Percentiles rank a stretch among this genome's conserved stretches.
These are phyloP conservation scores for Congeria kusceri DNA, from an alignment of 2,888 invertebrate species.

Conservation along the genomic window DNA sequence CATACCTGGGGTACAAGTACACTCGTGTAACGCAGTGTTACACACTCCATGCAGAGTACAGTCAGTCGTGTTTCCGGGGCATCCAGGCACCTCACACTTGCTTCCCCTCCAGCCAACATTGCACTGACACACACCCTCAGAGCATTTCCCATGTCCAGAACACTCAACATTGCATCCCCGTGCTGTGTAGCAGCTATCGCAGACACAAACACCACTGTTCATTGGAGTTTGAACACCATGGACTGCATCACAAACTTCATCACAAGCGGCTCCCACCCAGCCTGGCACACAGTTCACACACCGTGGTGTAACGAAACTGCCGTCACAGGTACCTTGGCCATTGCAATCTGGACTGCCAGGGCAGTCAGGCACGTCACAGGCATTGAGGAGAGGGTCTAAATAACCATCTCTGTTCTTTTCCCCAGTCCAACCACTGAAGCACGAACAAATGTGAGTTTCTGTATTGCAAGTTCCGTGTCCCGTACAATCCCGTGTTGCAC, in stretches of 20 bases:
- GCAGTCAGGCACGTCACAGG: constrained; percentile 73
- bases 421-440: constrained; percentile 75
- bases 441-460: constrained; percentile 70
- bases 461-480: constrained; percentile 75
- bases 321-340: constrained; percentile 68
- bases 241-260: constrained; percentile 65
- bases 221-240: constrained; percentile 69
- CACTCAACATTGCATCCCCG: constrained; percentile 70
- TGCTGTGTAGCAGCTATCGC: constrained; percentile 70
- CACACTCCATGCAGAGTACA: constrained; percentile 70
- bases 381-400: constrained; percentile 46
- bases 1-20: constrained; percentile 73
- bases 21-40: constrained; percentile 66
- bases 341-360: constrained; percentile 76
- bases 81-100: constrained; percentile 71
- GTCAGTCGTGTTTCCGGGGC: constrained; percentile 68
- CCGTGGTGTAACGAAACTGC: constrained; percentile 64
- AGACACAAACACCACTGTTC: constrained; percentile 68
- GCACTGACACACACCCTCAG: constrained; percentile 64
- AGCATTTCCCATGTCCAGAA: constrained; percentile 61
- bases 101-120: constrained; percentile 70
- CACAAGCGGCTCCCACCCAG: constrained; percentile 76
- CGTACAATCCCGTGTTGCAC: constrained; percentile 67
- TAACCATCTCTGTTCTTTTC: constrained; percentile 26
- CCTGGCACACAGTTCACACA: constrained; percentile 71